These are phyloP conservation scores for Neosilurus mollespiculum DNA, from an alignment of 2,797 vertebrate genomes.

Conservation along the genomic window DNA sequence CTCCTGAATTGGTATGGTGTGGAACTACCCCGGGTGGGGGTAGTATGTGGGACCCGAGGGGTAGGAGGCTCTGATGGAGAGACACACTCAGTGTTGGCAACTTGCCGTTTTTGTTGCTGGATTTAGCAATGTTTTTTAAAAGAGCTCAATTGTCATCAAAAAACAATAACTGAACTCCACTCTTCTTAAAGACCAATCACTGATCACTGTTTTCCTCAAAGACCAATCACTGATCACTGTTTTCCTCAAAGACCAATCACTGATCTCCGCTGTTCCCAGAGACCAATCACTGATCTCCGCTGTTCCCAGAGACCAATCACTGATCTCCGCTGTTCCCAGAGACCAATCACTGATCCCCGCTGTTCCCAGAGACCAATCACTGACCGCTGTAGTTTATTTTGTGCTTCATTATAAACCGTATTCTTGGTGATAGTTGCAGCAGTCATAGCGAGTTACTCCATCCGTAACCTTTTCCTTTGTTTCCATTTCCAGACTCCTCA, in stretches of 20 bases:
- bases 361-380: too few relatives aligned
- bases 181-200: too few relatives aligned
- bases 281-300: neutral
- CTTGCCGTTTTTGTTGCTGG: neutral
- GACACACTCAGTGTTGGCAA: neutral
- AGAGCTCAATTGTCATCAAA: neutral
- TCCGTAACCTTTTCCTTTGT: neutral
- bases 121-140: neutral
- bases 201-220: too few relatives aligned
- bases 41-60: neutral
- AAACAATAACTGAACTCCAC: too few relatives aligned
- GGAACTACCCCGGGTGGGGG: neutral
- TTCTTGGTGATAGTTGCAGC: neutral
- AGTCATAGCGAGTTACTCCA: neutral
- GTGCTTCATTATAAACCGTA: neutral
- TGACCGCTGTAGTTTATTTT: neutral
- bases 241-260: too few relatives aligned
- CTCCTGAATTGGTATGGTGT: conserved; percentile 8
- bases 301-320: neutral
- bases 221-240: neutral
- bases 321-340: neutral
- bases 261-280: too few relatives aligned
- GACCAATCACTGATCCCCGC: neutral
- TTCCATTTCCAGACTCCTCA: neutral
- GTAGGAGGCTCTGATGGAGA: neutral